Conservation (phyloP, 2,113 vertebrate species). For the Gambusia affinis region DNA sequence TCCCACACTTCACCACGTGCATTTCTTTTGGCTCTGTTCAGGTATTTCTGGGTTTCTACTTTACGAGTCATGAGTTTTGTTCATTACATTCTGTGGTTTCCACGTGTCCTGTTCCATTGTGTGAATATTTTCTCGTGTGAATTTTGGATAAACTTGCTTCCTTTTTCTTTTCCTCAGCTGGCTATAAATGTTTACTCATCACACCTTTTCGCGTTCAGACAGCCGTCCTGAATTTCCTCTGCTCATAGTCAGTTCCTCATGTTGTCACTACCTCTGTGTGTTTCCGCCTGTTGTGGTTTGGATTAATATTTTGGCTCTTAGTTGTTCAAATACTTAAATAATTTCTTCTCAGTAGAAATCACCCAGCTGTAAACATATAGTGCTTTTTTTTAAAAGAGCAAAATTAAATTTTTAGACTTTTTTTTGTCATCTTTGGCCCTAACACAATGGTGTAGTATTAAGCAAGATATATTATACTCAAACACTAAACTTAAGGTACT, state of each 20-base stretch:
- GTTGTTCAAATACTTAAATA: neutral
- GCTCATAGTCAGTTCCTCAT: neutral
- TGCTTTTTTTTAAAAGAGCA: neutral
- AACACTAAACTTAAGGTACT: neutral
- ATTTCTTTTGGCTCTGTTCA: neutral
- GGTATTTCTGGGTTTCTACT: neutral
- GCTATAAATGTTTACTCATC: too few relatives aligned
- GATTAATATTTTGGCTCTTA: neutral
- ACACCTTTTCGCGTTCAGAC: neutral
- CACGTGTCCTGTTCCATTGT: neutral
- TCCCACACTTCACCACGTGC: neutral
- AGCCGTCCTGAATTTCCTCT: neutral
- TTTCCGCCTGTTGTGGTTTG: neutral
- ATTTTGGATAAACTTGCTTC: neutral
- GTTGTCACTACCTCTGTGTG: neutral
- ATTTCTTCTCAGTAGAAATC: neutral
- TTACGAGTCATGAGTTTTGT: neutral
- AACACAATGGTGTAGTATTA: neutral
- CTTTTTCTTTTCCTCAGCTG: neutral
- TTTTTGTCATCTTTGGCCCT: too few relatives aligned
- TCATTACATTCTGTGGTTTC: neutral
- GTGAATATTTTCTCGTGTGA: neutral
- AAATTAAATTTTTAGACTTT: neutral
- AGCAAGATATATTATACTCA: neutral
- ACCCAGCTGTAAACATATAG: neutral